These are phyloP conservation scores for Brachypalpus laphriformis DNA, from an alignment of 2,888 invertebrate species.

Conservation along the genomic window DNA sequence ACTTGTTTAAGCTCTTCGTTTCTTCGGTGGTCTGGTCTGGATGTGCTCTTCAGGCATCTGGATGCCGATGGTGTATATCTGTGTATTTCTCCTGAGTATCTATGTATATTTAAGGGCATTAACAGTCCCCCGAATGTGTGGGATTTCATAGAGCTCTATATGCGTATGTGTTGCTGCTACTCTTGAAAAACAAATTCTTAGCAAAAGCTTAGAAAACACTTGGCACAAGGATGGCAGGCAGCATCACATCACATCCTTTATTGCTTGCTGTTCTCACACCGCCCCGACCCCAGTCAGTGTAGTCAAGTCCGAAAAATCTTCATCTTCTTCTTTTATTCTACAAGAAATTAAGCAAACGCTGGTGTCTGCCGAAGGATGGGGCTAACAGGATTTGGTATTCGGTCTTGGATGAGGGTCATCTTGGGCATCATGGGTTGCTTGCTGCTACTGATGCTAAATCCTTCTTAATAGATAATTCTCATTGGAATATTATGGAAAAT, in stretches of 20 bases:
- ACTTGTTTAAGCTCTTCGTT: conserved; percentile 69
- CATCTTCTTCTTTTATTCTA: conserved; percentile 62
- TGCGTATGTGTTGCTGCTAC: conserved; percentile 34
- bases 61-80: conserved; percentile 31
- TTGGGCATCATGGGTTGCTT: conserved; percentile 49
- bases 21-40: background rate
- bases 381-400: conserved; percentile 39
- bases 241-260: conserved; percentile 22
- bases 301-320: conserved; percentile 56
- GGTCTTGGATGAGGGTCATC: conserved; percentile 62
- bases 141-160: background rate
- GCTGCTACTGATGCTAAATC: conserved; percentile 64
- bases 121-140: conserved; percentile 40
- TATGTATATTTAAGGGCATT: conserved; percentile 60
- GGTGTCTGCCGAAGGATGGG: background rate
- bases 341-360: conserved; percentile 55
- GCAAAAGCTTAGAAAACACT: conserved; percentile 69
- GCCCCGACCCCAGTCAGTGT: background rate
- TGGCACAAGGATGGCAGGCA: conserved; percentile 37
- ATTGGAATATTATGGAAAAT: conserved; percentile 77
- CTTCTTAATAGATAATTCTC: conserved; percentile 77
- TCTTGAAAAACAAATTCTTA: conserved; percentile 68
- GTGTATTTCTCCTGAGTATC: conserved; percentile 7
- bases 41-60: conserved; percentile 23
- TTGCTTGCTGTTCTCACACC: background rate